A percentile compares a stretch with the other conserved stretches of the same genome.
Conservation (phyloP, 1,140 invertebrate genomes). For the Subanguina moxae region DNA sequence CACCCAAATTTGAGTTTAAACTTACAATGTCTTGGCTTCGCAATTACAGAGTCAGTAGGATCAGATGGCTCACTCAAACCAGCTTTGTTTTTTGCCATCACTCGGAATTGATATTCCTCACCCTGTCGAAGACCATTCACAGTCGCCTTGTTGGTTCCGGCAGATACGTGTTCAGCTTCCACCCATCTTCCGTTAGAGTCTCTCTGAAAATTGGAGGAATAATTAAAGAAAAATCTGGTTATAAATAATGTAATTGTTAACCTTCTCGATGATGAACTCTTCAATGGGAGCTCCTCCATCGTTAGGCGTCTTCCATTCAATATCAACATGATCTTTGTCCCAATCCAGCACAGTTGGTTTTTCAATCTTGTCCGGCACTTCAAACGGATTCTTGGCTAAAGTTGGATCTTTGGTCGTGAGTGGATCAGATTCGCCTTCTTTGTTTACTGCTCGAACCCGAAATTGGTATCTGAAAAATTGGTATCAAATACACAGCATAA, state of each 20-base stretch:
- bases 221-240: no score
- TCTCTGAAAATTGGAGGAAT: constrained; percentile 61
- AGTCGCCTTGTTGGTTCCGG: constrained; percentile 69
- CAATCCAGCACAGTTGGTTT: constrained; percentile 83
- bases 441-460: constrained; percentile 64
- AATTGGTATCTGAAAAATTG: constrained; percentile 59
- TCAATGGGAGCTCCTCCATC: constrained; percentile 92
- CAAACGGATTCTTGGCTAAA: constrained; percentile 90
- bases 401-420: constrained; percentile 78
- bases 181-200: constrained; percentile 45
- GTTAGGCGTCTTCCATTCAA: constrained; percentile 68
- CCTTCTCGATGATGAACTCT: constrained; percentile 95
- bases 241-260: no score
- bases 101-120: constrained; percentile 81
- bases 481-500: no score
- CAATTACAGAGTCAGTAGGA: constrained; percentile 78
- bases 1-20: no score
- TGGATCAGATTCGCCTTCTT: constrained; percentile 84
- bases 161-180: constrained; percentile 67
- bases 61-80: constrained; percentile 87
- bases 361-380: constrained; percentile 87
- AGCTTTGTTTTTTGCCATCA: constrained; percentile 92
- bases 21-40: constrained; percentile 65
- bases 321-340: constrained; percentile 88
- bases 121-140: constrained; percentile 82